Base-by-base conservation (phyloP, 2,113 vertebrate genomes). In the Nothobranchius furzeri region DNA sequence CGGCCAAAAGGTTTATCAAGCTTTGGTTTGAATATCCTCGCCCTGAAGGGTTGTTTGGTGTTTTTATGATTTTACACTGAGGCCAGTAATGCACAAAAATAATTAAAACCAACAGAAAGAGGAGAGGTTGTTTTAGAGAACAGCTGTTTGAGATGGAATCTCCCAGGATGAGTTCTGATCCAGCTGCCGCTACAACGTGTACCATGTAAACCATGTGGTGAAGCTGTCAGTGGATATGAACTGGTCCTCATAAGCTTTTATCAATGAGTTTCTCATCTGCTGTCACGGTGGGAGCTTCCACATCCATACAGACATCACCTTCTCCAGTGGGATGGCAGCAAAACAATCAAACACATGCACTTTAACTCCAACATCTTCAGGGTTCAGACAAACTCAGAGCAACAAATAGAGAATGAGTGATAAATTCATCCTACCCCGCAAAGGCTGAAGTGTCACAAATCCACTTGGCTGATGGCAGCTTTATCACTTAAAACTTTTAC, bases 261-360 rank as follows among this genome's bases (percentile, higher is more conserved):
- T 80, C 76, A 75, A 15, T 59, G 40, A 12, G 14, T 25, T 0
- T 45, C 3, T 51, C 50, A 36, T 71, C 68, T 17, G 12, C 8
- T 59, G 11, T 63, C 70, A 60, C 60, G 35, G 74, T 77, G 81
- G 57, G 73, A 68, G 84, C 62, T 68, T 63, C 71, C 64, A 60
- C 51, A 68, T 7, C 54, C 60, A 53, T 20, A 63, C 20, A 72
- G 30, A 77, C 56, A 45, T 0, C 51, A 7, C 42, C 49, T 14
- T 14, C 49, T 56, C 15, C 25, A 20, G 3, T 24, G 37, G 50
- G 12, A 43, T 17, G n/a, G 3, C 8, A 58, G 36, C 8, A 60
- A 60, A 46, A 4, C 8, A 20, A 20, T 42, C 36, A 57, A n/a
- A 30, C 30, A 30, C 30, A 30, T 30, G 30, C 30, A 30, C 30